Percentiles rank a stretch among this genome's conserved stretches.
phyloP scores from a whole-genome alignment of 2,888 invertebrate species.

The Pseudanteris insignis region DNA sequence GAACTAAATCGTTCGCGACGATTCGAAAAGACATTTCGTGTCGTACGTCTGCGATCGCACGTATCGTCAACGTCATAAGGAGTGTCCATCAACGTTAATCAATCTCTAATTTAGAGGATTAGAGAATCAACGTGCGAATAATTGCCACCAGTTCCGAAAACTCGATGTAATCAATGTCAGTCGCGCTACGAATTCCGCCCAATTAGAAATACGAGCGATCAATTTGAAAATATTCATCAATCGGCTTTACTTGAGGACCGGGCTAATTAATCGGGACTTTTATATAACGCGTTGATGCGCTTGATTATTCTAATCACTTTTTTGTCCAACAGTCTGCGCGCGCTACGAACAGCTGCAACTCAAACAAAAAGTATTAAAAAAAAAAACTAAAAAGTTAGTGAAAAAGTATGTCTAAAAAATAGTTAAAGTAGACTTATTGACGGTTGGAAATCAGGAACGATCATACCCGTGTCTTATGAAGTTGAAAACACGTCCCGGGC shows the following conservation, averaged over 20 bases:
- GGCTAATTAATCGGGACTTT: slow-evolving; percentile 30
- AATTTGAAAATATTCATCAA: slow-evolving; percentile 35
- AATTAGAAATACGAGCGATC: slow-evolving; percentile 33
- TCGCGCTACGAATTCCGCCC: slow-evolving; percentile 24
- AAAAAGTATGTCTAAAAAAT: too few relatives aligned
- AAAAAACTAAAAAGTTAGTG: too few relatives aligned
- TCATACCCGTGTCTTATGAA: too few relatives aligned
- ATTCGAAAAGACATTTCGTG: too few relatives aligned
- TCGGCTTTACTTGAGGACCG: slow-evolving; percentile 18
- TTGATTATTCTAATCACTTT: slow-evolving; percentile 27
- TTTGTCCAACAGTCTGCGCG: slow-evolving; percentile 17
- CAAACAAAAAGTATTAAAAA: too few relatives aligned
- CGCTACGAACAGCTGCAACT: too few relatives aligned
- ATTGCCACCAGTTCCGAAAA: slow-evolving; percentile 24
- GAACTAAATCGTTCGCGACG: too few relatives aligned
- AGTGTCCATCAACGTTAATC: slow-evolving; percentile 38
- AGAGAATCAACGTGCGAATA: slow-evolving; percentile 22
- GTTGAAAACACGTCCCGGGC: too few relatives aligned
- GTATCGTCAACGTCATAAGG: slow-evolving; percentile 24
- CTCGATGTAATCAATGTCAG: slow-evolving; percentile 32
- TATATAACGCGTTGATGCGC: slow-evolving; percentile 21
- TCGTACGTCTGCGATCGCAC: too few relatives aligned
- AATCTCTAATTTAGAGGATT: slow-evolving; percentile 36
- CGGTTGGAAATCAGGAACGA: too few relatives aligned
- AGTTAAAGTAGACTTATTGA: too few relatives aligned